These are phyloP conservation scores for Holocentrus rufus DNA, from an alignment of 2,797 vertebrate species.

Conservation along the genomic window DNA sequence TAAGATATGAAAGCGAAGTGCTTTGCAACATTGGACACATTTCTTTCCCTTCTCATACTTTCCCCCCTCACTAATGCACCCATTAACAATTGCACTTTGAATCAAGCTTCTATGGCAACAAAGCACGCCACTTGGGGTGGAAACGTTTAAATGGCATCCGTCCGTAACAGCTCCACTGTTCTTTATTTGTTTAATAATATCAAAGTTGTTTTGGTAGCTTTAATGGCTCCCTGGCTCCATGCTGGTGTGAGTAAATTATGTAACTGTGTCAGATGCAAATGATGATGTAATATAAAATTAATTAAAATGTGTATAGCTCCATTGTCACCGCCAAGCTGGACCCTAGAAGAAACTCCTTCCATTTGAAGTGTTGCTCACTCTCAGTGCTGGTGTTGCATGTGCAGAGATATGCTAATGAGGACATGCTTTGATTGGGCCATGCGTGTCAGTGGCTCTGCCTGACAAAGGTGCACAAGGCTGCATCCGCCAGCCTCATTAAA, in stretches of 20 bases:
- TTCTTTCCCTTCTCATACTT: too few relatives aligned
- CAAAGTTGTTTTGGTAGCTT: neutral
- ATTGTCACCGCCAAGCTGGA: conserved; percentile 46
- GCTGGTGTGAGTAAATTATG: conserved; percentile 30
- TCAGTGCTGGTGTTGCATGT: conserved; percentile 60
- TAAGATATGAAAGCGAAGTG: too few relatives aligned
- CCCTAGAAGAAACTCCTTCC: conserved; percentile 48
- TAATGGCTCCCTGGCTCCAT: conserved; percentile 10
- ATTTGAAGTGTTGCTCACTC: conserved; percentile 61
- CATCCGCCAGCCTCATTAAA: conserved; percentile 83
- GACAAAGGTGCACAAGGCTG: conserved; percentile 79
- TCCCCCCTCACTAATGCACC: too few relatives aligned
- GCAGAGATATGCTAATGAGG: conserved; percentile 73
- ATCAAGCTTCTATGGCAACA: too few relatives aligned
- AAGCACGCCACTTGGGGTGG: too few relatives aligned
- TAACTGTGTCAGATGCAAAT: conserved; percentile 41
- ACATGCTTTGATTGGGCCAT: conserved; percentile 76
- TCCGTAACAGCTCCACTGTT: too few relatives aligned
- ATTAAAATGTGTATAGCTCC: conserved; percentile 31
- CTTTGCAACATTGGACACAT: too few relatives aligned
- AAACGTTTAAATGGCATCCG: neutral
- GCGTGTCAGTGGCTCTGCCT: conserved; percentile 72
- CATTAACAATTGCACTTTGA: too few relatives aligned
- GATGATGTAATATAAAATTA: conserved; percentile 38
- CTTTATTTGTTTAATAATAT: too few relatives aligned